phyloP scores from a whole-genome alignment of 1,140 invertebrate species.

The Bombus polaris region DNA sequence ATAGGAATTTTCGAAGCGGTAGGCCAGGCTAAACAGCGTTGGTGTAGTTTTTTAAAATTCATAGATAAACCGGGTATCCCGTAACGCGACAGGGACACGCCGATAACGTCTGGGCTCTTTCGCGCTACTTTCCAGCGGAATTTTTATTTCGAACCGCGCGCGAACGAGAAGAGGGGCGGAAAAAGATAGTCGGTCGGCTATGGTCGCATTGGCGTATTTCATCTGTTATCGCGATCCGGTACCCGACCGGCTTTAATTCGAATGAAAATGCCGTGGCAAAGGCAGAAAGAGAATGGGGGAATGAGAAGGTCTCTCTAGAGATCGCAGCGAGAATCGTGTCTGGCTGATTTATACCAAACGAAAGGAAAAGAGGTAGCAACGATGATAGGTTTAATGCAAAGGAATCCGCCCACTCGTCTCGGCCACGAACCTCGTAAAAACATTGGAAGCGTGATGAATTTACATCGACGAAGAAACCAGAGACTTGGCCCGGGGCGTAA shows the following conservation, averaged over 20 bases:
- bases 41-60: slow-evolving; percentile 1
- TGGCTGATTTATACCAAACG: slow-evolving; percentile 7
- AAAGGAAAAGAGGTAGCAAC: not conserved
- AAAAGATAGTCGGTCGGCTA: slow-evolving; percentile 9
- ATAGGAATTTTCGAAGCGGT: not conserved
- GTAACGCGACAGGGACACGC: slow-evolving; percentile 4
- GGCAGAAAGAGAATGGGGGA: not conserved
- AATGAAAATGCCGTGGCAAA: slow-evolving; percentile 18
- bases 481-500: too few species aligned
- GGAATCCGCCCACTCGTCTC: not conserved
- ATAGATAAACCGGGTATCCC: slow-evolving; percentile 14
- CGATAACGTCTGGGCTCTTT: slow-evolving; percentile 13
- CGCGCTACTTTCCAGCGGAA: slow-evolving; percentile 16
- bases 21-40: not conserved
- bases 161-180: not conserved
- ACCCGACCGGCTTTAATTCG: slow-evolving; percentile 43
- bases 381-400: slow-evolving; percentile 1
- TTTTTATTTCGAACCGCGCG: slow-evolving; percentile 24
- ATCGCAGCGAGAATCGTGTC: not conserved
- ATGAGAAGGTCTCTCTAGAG: not conserved
- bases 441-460: too few species aligned
- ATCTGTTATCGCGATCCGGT: slow-evolving; percentile 38
- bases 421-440: not conserved
- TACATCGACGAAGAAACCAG: too few species aligned
- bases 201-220: slow-evolving; percentile 48